Base-by-base conservation (phyloP, 1,140 invertebrate species). In the Diorhabda sublineata region DNA sequence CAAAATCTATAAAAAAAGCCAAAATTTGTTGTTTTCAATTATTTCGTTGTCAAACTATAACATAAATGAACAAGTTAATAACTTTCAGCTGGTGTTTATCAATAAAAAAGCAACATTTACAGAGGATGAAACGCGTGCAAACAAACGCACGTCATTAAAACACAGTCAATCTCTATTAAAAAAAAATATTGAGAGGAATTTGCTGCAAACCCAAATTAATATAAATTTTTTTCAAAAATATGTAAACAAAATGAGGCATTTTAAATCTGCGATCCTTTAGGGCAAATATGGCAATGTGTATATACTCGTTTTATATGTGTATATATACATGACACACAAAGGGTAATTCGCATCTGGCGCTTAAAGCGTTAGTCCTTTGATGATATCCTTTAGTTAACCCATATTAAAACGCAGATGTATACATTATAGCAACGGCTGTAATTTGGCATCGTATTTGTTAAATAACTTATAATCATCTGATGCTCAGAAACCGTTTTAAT, bases 301-400 rank as follows among this genome's bases (percentile, higher is more conserved):
- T 62, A 42, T 62, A 6, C 2, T 5, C 63, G 45, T 52, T 52
- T 8, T 52, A 52, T 52, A 52, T 52, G 47, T 62, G 61, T 42
- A 42, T 62, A 62, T 62, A 62, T 62, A 42, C 43, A 26, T 5
- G n/a, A 26, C n/a, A 64, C 63, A 64, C 63, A 64, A 64, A 64
- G 63, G 63, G 63, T 64, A 64, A 64, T 64, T 64, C 52, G 45
- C 63, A 64, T 64, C 63, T 64, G 63, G 63, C 63, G 63, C 63
- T 56, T 7, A 8, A 45, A 43, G 63, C 47, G 63, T 64, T 64
- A 47, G 63, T n/a, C 63, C 63, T 64, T 64, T 64, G 63, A 64
- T 56, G 63, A 64, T 64, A 64, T 64, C 63, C 63, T 41, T 47
- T 64, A 64, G 63, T 64, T 64, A 64, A 64, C 63, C 63, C 63